These are phyloP conservation scores for Nemurella pictetii DNA, from an alignment of 2,888 invertebrate species.

Conservation along the genomic window DNA sequence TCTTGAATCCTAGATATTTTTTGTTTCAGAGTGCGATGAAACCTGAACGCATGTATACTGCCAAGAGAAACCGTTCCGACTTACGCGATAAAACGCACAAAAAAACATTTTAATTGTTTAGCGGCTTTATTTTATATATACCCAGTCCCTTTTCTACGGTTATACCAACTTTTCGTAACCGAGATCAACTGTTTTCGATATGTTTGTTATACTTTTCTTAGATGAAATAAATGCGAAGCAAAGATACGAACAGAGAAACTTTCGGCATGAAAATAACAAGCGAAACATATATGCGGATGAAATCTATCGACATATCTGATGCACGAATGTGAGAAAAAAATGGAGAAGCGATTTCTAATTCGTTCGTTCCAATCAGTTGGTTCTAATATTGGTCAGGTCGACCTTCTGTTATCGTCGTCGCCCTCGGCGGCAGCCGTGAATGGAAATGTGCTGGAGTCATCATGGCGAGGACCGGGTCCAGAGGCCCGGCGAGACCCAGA, in stretches of 20 bases:
- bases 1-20: background rate
- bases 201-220: background rate
- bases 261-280: background rate
- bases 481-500: background rate
- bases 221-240: background rate
- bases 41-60: background rate
- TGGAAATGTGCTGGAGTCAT: background rate
- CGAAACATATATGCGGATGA: background rate
- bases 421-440: background rate
- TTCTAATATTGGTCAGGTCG: conserved; percentile 8
- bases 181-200: background rate
- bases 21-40: background rate
- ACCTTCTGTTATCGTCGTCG: conserved; percentile 1
- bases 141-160: too few relatives aligned
- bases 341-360: conserved; percentile 32
- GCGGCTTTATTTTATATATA: background rate
- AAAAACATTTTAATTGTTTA: background rate
- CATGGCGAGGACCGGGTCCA: background rate
- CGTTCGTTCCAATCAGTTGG: conserved; percentile 30
- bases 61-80: background rate
- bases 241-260: background rate
- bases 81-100: background rate
- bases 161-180: background rate
- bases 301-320: conserved; percentile 18
- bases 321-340: conserved; percentile 22